Base-by-base conservation (phyloP, 1,140 invertebrate genomes). In the Pseudomyrmex cubaensis region DNA sequence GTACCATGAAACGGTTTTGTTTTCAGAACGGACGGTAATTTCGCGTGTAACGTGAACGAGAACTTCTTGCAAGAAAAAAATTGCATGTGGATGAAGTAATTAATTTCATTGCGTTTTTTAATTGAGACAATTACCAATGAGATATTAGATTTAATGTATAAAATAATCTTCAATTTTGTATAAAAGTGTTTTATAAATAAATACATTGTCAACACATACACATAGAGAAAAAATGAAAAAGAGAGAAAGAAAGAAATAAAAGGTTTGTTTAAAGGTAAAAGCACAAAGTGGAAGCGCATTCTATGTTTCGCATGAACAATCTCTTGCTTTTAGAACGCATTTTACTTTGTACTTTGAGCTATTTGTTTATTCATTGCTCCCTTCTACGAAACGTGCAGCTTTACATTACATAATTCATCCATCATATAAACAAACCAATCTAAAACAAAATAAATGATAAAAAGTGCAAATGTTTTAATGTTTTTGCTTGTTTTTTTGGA, bases 271-370 rank as follows among this genome's bases (percentile, higher is more conserved):
- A 35, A 64, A 52, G 48, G 8, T 52, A 76, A 76, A 52, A 76
- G 25, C 61, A 66, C 1, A 12, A 54, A 66, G 46, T 35, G 17
- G 22, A 64, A 35, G 44, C 44, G 8, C 61, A 66, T 66, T 35
- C 17, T 64, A 46, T 59, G 63, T 76, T 76, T 54, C 22, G 25
- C 61, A 66, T 52, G 74, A 76, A 66, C 59, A 66, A 76, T 76
- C 61, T 62, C 15, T 35, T 44, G 46, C 74, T 76, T 54, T 76
- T 76, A 76, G 25, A 20, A 50, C 20, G 20, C 9, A 13, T 15
- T 66, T 64, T 17, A 46, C 46, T 35, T 64, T n/a, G 46, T 76
- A 64, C 15, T 75, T 75, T 1, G 1, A 63, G 50, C 15, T 64
- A 35, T 50, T 75, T 46, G 22, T 50, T 75, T 75, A 64, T 75